Percentiles rank a stretch among this genome's conserved stretches.
phyloP scores from a whole-genome alignment of 37 sponge, comb jelly and placozoan genomes.

The Chondrilla cf. caribensis region DNA sequence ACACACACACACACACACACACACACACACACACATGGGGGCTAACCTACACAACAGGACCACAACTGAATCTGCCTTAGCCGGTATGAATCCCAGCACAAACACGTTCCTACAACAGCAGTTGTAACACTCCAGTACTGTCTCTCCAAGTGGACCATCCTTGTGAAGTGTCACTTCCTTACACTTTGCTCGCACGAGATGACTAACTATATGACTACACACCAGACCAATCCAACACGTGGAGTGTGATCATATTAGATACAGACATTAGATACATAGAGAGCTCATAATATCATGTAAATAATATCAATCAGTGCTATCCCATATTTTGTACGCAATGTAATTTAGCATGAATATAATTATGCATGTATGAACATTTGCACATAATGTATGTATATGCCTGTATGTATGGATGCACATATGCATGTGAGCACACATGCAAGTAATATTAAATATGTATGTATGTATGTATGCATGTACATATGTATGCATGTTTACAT shows the following conservation, averaged over 20 bases:
- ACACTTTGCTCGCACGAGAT: slow-evolving; percentile 84
- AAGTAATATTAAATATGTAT: too few species aligned
- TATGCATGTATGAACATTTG: too few species aligned
- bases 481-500: too few species aligned
- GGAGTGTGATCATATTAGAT: too few species aligned
- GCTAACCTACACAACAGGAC: slow-evolving; percentile 84
- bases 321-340: too few species aligned
- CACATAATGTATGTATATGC: too few species aligned
- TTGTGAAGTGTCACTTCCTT: slow-evolving; percentile 95
- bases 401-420: too few species aligned
- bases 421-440: too few species aligned
- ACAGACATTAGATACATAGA: background rate
- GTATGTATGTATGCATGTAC: background rate
- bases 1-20: too few species aligned
- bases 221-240: background rate
- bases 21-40: background rate
- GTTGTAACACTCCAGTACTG: slow-evolving; percentile 97
- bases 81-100: slow-evolving; percentile 94
- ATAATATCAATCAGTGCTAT: too few species aligned
- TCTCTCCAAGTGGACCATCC: slow-evolving; percentile 95
- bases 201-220: slow-evolving; percentile 90
- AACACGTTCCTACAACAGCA: slow-evolving; percentile 95
- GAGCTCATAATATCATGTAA: background rate
- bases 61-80: slow-evolving; percentile 97
- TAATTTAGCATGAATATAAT: too few species aligned